Percentiles rank a stretch among this genome's conserved stretches.
Evolutionary conservation across 2,888 invertebrate species (phyloP).

Genomic region (Caenorhabditis imperialis): DNA sequence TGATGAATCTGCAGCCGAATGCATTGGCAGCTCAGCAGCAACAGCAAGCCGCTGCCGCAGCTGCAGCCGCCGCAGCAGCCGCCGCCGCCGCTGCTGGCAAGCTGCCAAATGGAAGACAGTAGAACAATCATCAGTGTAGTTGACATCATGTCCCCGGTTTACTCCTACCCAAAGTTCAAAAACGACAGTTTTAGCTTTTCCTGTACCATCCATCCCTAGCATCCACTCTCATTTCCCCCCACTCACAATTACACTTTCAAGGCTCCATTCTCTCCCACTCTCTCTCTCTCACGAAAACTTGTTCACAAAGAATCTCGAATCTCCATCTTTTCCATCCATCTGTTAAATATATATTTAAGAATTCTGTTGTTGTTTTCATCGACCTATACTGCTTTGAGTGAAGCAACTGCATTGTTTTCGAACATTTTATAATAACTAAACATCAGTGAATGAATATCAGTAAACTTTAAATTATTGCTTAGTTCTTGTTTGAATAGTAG

Average conservation of each 20-base stretch:
- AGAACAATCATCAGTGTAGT: too few species aligned
- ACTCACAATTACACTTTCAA: background rate
- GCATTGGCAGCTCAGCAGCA: background rate
- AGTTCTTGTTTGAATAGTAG: too few species aligned
- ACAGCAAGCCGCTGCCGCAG: background rate
- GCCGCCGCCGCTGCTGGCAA: conserved; percentile 7
- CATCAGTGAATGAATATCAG: too few species aligned
- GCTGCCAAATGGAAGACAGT: too few species aligned
- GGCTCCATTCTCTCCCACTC: background rate
- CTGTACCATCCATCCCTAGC: background rate
- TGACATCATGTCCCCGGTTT: background rate
- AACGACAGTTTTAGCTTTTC: conserved; percentile 8
- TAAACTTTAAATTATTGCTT: too few species aligned
- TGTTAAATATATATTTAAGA: background rate
- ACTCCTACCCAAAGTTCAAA: background rate
- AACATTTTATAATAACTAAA: too few species aligned
- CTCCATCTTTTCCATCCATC: background rate
- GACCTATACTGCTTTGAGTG: too few species aligned
- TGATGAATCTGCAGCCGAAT: background rate
- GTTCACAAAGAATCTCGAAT: conserved; percentile 27
- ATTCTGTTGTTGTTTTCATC: background rate
- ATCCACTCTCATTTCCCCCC: background rate
- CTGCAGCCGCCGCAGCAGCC: background rate
- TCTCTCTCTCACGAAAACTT: conserved; percentile 5
- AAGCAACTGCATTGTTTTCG: too few species aligned